These are phyloP conservation scores for Epizoanthus scotinus DNA, from an alignment of 92 coral and sea anemone species.

Conservation along the genomic window DNA sequence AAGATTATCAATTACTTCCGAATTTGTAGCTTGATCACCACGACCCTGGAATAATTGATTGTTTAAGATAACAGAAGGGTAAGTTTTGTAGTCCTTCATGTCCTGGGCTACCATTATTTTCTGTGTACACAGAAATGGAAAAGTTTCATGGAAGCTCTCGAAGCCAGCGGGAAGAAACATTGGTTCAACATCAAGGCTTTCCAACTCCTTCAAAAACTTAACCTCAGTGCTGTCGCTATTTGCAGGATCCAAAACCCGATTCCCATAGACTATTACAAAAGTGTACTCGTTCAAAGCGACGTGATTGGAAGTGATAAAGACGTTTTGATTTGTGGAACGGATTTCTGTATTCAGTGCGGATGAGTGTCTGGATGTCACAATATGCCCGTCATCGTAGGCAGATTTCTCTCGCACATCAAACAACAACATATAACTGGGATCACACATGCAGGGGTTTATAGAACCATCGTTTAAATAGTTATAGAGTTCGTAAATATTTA, in stretches of 20 bases:
- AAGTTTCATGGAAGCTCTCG: conserved; percentile 61
- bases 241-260: conserved; percentile 45
- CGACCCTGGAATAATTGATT: conserved; percentile 87
- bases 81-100: conserved; percentile 59
- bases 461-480: conserved; percentile 94
- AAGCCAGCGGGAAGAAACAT: conserved; percentile 69
- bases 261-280: conserved; percentile 80
- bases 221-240: conserved; percentile 55
- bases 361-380: conserved; percentile 66
- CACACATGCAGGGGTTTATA: conserved; percentile 76
- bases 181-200: conserved; percentile 72
- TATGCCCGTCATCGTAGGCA: conserved; percentile 69
- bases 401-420: conserved; percentile 72
- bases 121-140: conserved; percentile 87
- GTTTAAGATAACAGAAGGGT: conserved; percentile 84
- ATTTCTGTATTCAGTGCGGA: conserved; percentile 66
- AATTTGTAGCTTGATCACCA: conserved; percentile 93
- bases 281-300: conserved; percentile 75
- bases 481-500: conserved; percentile 78
- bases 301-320: conserved; percentile 49
- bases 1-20: conserved; percentile 64
- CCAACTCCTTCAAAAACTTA: conserved; percentile 72
- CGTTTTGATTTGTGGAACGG: conserved; percentile 58
- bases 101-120: conserved; percentile 58
- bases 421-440: conserved; percentile 83